phyloP scores from a whole-genome alignment of 2,113 vertebrate genomes.

The Thalassarche chlororhynchos region DNA sequence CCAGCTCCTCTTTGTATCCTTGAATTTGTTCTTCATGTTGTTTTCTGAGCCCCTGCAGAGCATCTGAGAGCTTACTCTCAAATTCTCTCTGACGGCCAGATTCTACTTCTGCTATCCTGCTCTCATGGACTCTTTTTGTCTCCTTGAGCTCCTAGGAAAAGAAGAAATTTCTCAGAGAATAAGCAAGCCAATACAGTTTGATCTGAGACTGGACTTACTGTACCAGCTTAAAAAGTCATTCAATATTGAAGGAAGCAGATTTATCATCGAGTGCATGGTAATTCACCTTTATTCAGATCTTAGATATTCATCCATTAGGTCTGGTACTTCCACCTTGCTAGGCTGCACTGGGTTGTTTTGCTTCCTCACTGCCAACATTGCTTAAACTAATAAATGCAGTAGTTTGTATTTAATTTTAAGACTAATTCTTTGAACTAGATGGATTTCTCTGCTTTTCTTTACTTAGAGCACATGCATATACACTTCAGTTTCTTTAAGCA shows the following conservation, averaged over 20 bases:
- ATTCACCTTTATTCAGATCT: neutral
- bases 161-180: neutral
- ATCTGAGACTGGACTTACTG: neutral
- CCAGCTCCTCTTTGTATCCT: conserved; percentile 83
- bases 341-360: neutral
- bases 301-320: neutral
- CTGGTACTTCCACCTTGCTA: neutral
- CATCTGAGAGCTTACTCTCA: conserved; percentile 75
- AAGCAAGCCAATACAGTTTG: neutral
- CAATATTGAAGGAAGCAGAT: neutral
- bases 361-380: neutral
- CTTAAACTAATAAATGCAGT: neutral
- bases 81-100: conserved; percentile 73
- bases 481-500: neutral
- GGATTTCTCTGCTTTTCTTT: neutral
- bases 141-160: conserved; percentile 76
- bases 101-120: conserved; percentile 77
- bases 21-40: conserved; percentile 80
- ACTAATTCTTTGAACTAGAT: neutral
- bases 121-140: conserved; percentile 74
- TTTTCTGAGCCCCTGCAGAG: conserved; percentile 77
- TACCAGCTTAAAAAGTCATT: neutral
- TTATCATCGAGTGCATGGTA: neutral
- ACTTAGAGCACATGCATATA: neutral
- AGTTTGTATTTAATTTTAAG: neutral